phyloP scores from a whole-genome alignment of 2,888 invertebrate species.

The Chaetogeoica ovagalla region DNA sequence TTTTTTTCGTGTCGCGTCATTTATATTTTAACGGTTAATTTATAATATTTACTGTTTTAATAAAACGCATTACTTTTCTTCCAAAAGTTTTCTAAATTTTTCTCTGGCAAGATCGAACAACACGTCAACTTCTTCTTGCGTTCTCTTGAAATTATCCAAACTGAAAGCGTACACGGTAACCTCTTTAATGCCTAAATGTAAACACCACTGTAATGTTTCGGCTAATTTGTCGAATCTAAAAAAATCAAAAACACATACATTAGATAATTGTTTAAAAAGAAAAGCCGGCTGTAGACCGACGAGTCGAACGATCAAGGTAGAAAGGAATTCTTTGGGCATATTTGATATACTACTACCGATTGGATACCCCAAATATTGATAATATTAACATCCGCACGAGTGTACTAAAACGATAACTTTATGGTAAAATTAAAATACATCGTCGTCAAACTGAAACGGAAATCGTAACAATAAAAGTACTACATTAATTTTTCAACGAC shows the following conservation, averaged over 20 bases:
- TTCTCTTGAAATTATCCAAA: slow-evolving; percentile 97
- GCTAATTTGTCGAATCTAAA: slow-evolving; percentile 77
- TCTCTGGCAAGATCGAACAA: slow-evolving; percentile 85
- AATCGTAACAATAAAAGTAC: too few relatives aligned
- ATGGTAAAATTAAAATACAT: too few relatives aligned
- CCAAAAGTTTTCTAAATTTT: slow-evolving; percentile 78
- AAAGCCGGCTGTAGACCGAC: neutral
- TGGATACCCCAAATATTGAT: too few relatives aligned
- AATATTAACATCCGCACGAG: too few relatives aligned
- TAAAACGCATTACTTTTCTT: slow-evolving; percentile 69
- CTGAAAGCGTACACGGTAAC: slow-evolving; percentile 99
- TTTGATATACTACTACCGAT: too few relatives aligned
- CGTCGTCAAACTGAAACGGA: too few relatives aligned
- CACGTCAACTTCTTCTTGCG: slow-evolving; percentile 83
- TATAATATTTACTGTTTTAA: neutral
- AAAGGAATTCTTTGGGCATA: too few relatives aligned
- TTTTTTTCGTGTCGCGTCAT: too few relatives aligned
- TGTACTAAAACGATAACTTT: neutral
- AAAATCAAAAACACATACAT: slow-evolving; percentile 33
- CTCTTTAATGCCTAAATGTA: slow-evolving; percentile 85
- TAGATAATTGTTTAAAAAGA: neutral
- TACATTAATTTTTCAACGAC: too few relatives aligned
- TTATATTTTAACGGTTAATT: too few relatives aligned
- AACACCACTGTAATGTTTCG: slow-evolving; percentile 85
- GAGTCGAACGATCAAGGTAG: too few relatives aligned